Evolutionary conservation across 2,113 vertebrate species (phyloP), one percentile per base, ranked within the genome.

Genomic region (Brienomyrus brachyistius): DNA sequence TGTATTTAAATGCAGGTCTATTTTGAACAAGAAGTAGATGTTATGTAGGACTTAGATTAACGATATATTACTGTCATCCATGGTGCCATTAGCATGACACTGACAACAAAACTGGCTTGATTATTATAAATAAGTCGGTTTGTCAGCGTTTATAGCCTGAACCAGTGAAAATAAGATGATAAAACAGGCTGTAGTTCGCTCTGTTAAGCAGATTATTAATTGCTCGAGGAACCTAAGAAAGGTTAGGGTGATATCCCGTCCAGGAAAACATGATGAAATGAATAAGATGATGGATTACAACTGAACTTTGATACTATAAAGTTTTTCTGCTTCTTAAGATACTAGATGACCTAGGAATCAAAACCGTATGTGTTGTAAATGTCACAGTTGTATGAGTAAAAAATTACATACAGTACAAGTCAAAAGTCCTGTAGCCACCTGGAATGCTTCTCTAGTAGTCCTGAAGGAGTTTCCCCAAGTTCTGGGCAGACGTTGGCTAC

Each of bases 281-380:
- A 91, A 50, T 19, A 40, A 77, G 15, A 74, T 87, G 90, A 91
- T 88, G 92, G 92, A 94, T 94, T 94, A 92, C 9, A 47, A 51
- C 27, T 27, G 56, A 91, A 90, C 88, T 88, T 86, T 88, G 91
- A 91, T 90, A 92, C 91, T 93, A 90, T 84, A 92, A 91, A 88
- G 86, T 91, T 84, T 92, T 93, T 92, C 15, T 84, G 43, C 6
- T 85, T 89, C 70, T 85, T 70, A 90, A 92, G 91, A 91, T 91
- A 92, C 56, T 70, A 31, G n/a, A 84, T 83, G 87, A 59, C 15
- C 59, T 10, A 27, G 59, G n/a, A 27, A 66, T 66, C 59, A 66
- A 66, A 11, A 66, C 59, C 10, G n/a, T 62, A 62, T 66, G 59
- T 66, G 23, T 27, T 66, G 23, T 66, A 27, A 66, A 66, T 66